Base-by-base conservation (phyloP, 2,113 vertebrate species). In the Sorex araneus region DNA sequence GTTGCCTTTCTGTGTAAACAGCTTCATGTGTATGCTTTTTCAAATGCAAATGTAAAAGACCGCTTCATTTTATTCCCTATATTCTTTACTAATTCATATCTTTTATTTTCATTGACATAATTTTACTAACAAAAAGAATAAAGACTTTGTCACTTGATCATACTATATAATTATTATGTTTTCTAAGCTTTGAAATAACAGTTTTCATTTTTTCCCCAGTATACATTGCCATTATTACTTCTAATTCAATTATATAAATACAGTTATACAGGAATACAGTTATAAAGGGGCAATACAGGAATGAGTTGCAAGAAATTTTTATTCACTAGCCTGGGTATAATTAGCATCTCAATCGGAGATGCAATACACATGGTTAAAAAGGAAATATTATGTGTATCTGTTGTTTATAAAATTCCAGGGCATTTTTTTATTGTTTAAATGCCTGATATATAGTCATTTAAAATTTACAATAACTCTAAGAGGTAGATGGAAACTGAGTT, bases 11-110 rank as follows among this genome's bases (percentile, higher is more conserved):
- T 30, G n/a, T 2, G 16, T 32, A 36, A 64, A 18, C 45, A 30
- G 93, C 47, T 80, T 90, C 40, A 79, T 11, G 23, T 1, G 43
- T 25, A 63, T 5, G 23, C 92, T 89, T 89, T 91, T 21, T 93
- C 60, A 83, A 25, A 8, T 84, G 13, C 27, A 18, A 32, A 30
- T 74, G n/a, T 8, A 66, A 87, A 3, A 60, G 19, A 16, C 15
- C 36, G 70, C 82, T 60, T 30, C 36, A 74, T 85, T 66, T 30
- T 66, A 64, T 80, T 94, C 7, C 67, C 47, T 64, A 2, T 28
- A 27, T 25, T 43, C 40, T 95, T 86, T 80, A 66, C 47, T 11
- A n/a, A 36, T 70, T 81, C 6, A 43, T 45, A n/a, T 70, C 45
- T 18, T 70, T 19, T 50, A 50, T 50, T 77, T 69, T 89, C 28